Evolutionary conservation across 2,113 vertebrate genomes (phyloP).

Genomic region (Microcebus lehilahytsara): DNA sequence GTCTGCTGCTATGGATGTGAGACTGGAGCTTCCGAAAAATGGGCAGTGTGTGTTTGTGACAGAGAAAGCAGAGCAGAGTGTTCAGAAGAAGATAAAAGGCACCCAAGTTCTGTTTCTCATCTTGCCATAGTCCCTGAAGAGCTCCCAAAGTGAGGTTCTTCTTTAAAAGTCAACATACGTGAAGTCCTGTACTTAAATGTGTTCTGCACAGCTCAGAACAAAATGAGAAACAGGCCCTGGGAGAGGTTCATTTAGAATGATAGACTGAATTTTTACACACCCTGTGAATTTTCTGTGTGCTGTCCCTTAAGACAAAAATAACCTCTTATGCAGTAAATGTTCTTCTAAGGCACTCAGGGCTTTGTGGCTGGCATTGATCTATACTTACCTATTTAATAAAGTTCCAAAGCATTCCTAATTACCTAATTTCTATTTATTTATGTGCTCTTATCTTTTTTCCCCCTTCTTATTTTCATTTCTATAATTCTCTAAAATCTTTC

Average conservation of each 20-base stretch:
- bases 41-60: not conserved
- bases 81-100: not conserved
- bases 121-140: not conserved
- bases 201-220: not conserved
- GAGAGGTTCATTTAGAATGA: not conserved
- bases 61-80: not conserved
- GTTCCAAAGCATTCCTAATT: not conserved
- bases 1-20: not conserved
- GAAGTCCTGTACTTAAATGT: slow-evolving; percentile 21
- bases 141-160: not conserved
- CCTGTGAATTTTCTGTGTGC: not conserved
- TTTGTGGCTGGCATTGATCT: not conserved
- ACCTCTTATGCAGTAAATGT: not conserved
- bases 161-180: slow-evolving; percentile 12
- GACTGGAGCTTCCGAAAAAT: not conserved
- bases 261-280: not conserved
- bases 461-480: not conserved
- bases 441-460: not conserved
- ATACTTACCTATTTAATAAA: not conserved
- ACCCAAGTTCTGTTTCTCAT: not conserved
- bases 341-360: not conserved
- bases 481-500: not conserved
- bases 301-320: not conserved
- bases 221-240: slow-evolving; percentile 44
- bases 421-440: not conserved